Conservation (phyloP, 2,113 vertebrate genomes). For the Anarhynchus alexandrinus region DNA sequence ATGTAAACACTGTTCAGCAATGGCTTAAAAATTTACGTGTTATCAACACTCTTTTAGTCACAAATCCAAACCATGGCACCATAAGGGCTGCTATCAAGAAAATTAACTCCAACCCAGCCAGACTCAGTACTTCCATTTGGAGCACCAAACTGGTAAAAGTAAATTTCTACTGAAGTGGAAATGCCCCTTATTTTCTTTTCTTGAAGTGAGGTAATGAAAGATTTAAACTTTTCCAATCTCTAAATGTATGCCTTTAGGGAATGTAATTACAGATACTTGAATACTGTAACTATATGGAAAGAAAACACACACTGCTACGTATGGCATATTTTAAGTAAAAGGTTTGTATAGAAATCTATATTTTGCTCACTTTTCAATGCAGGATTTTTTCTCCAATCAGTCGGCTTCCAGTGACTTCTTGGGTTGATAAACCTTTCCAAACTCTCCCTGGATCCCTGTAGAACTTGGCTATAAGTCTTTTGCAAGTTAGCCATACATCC, state of each 20-base stretch:
- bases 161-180: not conserved
- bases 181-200: not conserved
- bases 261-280: not conserved
- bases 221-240: not conserved
- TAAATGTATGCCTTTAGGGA: not conserved
- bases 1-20: not conserved
- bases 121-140: not conserved
- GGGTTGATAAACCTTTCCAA: not conserved
- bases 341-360: not conserved
- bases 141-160: not conserved
- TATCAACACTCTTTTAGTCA: not conserved
- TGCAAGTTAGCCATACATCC: not conserved
- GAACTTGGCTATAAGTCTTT: not conserved
- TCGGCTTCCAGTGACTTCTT: not conserved
- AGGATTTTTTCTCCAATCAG: not conserved
- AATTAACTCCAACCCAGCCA: not conserved
- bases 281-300: not conserved
- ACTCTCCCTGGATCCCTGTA: not conserved
- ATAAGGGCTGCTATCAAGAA: not conserved
- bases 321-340: not conserved
- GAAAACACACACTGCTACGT: not conserved
- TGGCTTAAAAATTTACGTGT: not conserved
- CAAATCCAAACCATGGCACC: not conserved
- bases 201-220: not conserved
- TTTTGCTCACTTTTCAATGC: not conserved